These are phyloP conservation scores for Heterocephalus glaber DNA, from an alignment of 2,113 vertebrate species.

Conservation along the genomic window DNA sequence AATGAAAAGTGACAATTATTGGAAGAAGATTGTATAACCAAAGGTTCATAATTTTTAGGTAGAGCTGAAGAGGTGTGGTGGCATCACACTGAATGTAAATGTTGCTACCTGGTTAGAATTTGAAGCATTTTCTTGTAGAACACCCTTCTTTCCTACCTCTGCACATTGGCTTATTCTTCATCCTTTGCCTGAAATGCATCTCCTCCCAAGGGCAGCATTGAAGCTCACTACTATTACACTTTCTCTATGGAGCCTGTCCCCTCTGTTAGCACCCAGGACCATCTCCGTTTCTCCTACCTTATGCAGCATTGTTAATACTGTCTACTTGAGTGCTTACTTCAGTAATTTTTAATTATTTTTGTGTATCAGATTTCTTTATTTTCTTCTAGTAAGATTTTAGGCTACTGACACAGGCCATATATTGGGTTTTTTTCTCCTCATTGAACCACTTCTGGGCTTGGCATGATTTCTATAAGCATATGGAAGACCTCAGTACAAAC, in stretches of 20 bases:
- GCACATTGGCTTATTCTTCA: fast-evolving
- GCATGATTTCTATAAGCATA: not conserved
- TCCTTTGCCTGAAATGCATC: not conserved
- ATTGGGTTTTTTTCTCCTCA: not conserved
- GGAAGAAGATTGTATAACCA: not conserved
- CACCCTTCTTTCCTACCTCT: not conserved
- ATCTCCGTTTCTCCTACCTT: not conserved
- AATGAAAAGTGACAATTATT: not conserved
- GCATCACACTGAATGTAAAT: not conserved
- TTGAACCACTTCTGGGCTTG: not conserved
- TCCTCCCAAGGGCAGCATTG: not conserved
- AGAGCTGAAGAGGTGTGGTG: no score
- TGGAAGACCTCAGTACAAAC: not conserved
- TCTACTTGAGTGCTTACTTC: not conserved
- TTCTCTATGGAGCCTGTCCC: not conserved
- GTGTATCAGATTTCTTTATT: not conserved
- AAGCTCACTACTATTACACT: not conserved
- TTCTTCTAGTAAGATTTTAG: not conserved
- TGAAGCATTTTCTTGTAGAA: not conserved
- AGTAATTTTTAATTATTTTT: not conserved
- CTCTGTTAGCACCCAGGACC: no score
- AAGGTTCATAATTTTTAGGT: not conserved
- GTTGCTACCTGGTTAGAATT: not conserved
- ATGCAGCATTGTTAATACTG: not conserved
- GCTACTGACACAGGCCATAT: not conserved